Evolutionary conservation across 2,113 vertebrate genomes (phyloP), one percentile per base, ranked within the genome.

Genomic region (Zootoca vivipara): DNA sequence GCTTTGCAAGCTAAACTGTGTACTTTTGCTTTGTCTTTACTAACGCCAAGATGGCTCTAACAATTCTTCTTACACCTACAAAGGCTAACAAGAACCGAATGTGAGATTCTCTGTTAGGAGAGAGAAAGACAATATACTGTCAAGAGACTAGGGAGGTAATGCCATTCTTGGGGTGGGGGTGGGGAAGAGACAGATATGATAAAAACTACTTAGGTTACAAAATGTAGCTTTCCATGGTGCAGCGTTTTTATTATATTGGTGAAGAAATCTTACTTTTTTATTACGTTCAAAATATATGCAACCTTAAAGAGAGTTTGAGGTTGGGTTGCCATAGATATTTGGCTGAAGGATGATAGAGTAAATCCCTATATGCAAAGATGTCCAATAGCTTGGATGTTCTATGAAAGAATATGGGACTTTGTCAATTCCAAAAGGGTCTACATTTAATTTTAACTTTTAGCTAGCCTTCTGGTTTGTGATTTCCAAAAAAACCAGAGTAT

Each of bases 21-120:
- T 87, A 82, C 73, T 72, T 88, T 77, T 83, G 24, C 62, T 83
- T 88, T 83, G 81, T 69, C 81, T 88, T 78, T 88, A 58, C 77
- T 78, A 69, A 88, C 46, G 13, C 38, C 65, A 30, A 40, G 22
- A 18, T 65, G 72, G 40, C 56, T 64, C 86, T 72, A 72, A 72
- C 56, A 64, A 26, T 58, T 73, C 72, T 58, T 28, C 65, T 69
- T 42, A 52, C 30, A 65, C 35, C 38, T 65, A 67, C 7, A 22
- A 83, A 83, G 15, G 58, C n/a, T 78, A 65, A 67, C 30, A 22
- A 83, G 58, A 67, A 73, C 24, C 58, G 72, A 70, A 64, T 24
- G 3, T 35, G 33, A 56, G 70, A 83, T 83, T 69, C 58, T 35
- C 24, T 20, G 42, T 20, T 46, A 78, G 52, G 7, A 56, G 24